These are phyloP conservation scores for Dipodomys spectabilis DNA, from an alignment of 2,113 vertebrate species.

Conservation along the genomic window DNA sequence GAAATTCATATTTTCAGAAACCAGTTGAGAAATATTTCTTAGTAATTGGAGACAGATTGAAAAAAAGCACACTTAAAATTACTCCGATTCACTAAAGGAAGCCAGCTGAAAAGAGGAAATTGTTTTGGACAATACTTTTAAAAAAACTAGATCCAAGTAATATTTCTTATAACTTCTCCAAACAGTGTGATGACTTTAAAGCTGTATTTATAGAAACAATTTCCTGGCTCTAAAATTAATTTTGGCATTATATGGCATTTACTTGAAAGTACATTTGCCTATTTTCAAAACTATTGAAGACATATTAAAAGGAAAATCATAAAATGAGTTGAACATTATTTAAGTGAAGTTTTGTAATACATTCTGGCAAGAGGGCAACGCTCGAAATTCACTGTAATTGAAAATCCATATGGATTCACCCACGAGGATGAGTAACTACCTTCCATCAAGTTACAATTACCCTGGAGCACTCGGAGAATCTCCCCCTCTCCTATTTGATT, in stretches of 20 bases:
- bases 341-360: conserved; percentile 50
- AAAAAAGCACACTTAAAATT: conserved; percentile 34
- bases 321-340: conserved; percentile 35
- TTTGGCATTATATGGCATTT: not conserved
- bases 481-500: not conserved
- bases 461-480: not conserved
- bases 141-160: conserved; percentile 47
- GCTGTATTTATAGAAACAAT: conserved; percentile 56
- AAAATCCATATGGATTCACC: conserved; percentile 16
- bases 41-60: conserved; percentile 58
- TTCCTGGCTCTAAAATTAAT: conserved; percentile 74
- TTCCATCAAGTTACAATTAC: not conserved
- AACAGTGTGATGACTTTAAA: conserved; percentile 58
- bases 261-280: conserved; percentile 42
- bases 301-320: conserved; percentile 18
- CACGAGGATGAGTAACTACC: not conserved
- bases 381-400: conserved; percentile 14
- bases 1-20: conserved; percentile 57
- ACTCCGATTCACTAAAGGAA: conserved; percentile 56
- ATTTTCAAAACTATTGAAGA: conserved; percentile 20
- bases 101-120: conserved; percentile 59
- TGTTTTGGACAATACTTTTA: conserved; percentile 32
- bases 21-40: conserved; percentile 43
- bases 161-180: conserved; percentile 64
- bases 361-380: not conserved